Conservation (phyloP, 2,113 vertebrate genomes). For the Pyrgilauda ruficollis region DNA sequence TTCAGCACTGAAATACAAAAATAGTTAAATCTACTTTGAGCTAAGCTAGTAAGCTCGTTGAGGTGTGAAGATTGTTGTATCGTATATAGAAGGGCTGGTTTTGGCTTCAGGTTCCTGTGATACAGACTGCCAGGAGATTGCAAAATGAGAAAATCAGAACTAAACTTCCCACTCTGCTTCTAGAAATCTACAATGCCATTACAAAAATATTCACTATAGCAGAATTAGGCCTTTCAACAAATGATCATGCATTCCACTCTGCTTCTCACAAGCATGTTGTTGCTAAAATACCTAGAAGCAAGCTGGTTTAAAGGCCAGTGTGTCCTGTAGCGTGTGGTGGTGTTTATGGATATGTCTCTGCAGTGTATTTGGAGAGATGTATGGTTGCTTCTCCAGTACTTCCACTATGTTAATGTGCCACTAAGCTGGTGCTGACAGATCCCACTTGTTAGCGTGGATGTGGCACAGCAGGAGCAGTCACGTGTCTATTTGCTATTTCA, state of each 20-base stretch:
- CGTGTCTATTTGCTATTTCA: neutral
- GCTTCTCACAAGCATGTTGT: neutral
- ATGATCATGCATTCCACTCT: neutral
- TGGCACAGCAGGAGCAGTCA: neutral
- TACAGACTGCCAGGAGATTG: neutral
- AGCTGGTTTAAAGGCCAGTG: neutral
- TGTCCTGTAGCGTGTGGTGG: neutral
- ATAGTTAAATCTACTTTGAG: slow-evolving; percentile 37
- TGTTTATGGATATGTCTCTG: neutral
- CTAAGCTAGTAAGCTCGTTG: slow-evolving; percentile 36
- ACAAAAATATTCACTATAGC: neutral
- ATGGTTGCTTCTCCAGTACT: neutral
- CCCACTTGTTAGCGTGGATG: neutral
- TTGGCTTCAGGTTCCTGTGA: neutral
- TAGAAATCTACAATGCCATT: neutral
- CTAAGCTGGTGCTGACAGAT: slow-evolving; percentile 5
- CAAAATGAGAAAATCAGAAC: neutral
- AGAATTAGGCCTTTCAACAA: neutral
- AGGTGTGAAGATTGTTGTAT: neutral
- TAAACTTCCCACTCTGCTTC: neutral
- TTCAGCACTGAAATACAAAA: neutral
- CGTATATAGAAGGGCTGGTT: neutral
- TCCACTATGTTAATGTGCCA: neutral
- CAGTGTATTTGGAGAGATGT: neutral
- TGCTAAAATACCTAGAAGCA: neutral